Percentiles rank a stretch among this genome's conserved stretches.
phyloP scores from a whole-genome alignment of 1,140 invertebrate species.

The Nasonia vitripennis region DNA sequence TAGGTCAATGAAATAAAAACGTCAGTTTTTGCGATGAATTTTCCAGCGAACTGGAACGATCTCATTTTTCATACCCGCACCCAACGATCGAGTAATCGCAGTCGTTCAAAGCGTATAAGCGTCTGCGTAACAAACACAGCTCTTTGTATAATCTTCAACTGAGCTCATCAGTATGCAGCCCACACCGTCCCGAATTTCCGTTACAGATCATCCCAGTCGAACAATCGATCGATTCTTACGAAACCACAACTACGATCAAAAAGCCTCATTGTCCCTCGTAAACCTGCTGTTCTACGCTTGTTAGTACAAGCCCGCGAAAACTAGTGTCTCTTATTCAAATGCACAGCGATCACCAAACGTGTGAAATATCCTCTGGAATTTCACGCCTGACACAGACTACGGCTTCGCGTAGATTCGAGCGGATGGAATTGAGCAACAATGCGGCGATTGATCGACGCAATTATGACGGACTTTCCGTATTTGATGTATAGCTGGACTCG shows the following conservation, averaged over 20 bases:
- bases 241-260: background rate
- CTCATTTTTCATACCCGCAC: background rate
- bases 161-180: background rate
- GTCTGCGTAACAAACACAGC: no score
- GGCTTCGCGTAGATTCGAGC: background rate
- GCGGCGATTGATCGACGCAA: conserved; percentile 20
- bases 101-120: no score
- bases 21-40: background rate
- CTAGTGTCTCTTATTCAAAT: background rate
- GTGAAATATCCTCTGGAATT: background rate
- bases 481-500: background rate
- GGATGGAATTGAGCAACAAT: conserved; percentile 1
- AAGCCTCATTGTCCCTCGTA: background rate
- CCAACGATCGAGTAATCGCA: background rate
- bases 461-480: conserved; percentile 19
- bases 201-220: background rate
- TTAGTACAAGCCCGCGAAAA: background rate
- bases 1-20: background rate
- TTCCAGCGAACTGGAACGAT: no score
- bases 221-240: background rate
- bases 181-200: background rate
- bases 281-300: background rate
- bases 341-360: no score
- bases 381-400: background rate
- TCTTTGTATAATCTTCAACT: no score